Conservation (phyloP, 1,140 invertebrate genomes). For the Medauroidea extradentata region DNA sequence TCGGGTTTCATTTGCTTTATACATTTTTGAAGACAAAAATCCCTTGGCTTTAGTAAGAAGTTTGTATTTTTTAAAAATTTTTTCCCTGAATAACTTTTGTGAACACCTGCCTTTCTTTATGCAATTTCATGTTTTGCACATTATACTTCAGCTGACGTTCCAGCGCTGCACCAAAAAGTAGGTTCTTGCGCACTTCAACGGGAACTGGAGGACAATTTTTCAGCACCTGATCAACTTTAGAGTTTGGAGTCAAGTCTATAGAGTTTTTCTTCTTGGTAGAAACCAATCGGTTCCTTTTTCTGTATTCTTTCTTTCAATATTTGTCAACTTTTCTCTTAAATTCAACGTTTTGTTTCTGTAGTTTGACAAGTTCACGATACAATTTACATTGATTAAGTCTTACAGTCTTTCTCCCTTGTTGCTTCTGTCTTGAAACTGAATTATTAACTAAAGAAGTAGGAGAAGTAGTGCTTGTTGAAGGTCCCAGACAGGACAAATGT, state of each 20-base stretch:
- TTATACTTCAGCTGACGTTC: conserved; percentile 4
- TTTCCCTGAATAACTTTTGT: conserved; percentile 7
- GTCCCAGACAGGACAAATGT: no score
- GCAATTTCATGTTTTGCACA: conserved; percentile 4
- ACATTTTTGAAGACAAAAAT: conserved; percentile 3
- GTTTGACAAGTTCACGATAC: no score
- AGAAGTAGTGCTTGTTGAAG: no score
- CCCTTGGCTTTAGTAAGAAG: conserved; percentile 7
- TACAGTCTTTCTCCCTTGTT: no score
- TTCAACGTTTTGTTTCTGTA: no score
- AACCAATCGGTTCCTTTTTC: no score
- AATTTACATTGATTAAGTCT: no score
- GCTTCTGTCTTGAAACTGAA: no score
- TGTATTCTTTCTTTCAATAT: no score
- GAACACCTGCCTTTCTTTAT: conserved; percentile 12
- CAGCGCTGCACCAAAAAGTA: conserved; percentile 15
- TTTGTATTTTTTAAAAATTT: conserved; percentile 20
- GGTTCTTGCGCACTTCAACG: conserved; percentile 5
- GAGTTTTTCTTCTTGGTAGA: no score
- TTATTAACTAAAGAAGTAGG: no score
- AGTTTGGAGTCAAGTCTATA: not conserved
- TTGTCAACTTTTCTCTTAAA: no score
- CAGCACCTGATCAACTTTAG: conserved; percentile 13
- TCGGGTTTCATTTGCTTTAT: conserved; percentile 6
- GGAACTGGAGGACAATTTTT: not conserved